A percentile compares a stretch with the other conserved stretches of the same genome.
Conservation (phyloP, 2,888 invertebrate species). For the Syritta pipiens region DNA sequence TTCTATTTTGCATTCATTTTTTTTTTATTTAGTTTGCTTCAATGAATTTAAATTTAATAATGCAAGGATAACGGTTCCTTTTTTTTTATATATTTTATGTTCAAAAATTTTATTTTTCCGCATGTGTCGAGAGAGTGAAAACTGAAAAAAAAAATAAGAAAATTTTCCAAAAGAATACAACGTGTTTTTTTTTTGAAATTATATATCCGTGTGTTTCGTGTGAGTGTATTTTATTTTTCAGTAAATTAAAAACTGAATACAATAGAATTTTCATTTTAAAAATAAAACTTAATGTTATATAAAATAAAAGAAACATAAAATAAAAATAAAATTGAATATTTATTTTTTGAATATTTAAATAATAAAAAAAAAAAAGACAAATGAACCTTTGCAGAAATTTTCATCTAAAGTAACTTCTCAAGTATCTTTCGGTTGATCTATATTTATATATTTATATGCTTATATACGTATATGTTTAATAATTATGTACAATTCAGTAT, state of each 20-base stretch:
- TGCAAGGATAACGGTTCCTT: conserved; percentile 69
- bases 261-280: conserved; percentile 6
- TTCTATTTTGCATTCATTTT: background rate
- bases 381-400: conserved; percentile 13
- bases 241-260: conserved; percentile 46
- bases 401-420: conserved; percentile 35
- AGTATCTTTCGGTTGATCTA: conserved; percentile 19
- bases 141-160: background rate
- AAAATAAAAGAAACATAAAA: conserved; percentile 24
- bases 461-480: background rate
- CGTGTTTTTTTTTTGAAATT: conserved; percentile 15
- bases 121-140: background rate
- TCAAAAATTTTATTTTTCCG: conserved; percentile 19
- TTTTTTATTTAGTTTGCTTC: conserved; percentile 34
- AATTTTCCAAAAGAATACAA: conserved; percentile 19
- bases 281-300: conserved; percentile 4
- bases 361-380: conserved; percentile 26
- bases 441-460: background rate
- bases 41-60: conserved; percentile 60
- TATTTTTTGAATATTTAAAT: conserved; percentile 27
- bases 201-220: conserved; percentile 35
- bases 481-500: conserved; percentile 4
- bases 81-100: conserved; percentile 16
- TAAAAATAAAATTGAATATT: conserved; percentile 25
- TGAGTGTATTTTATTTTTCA: conserved; percentile 50